Evolutionary conservation across 37 sponge, comb jelly and placozoan genomes (phyloP), one percentile per base, ranked within the genome.

Genomic region (Geodia barretti): DNA sequence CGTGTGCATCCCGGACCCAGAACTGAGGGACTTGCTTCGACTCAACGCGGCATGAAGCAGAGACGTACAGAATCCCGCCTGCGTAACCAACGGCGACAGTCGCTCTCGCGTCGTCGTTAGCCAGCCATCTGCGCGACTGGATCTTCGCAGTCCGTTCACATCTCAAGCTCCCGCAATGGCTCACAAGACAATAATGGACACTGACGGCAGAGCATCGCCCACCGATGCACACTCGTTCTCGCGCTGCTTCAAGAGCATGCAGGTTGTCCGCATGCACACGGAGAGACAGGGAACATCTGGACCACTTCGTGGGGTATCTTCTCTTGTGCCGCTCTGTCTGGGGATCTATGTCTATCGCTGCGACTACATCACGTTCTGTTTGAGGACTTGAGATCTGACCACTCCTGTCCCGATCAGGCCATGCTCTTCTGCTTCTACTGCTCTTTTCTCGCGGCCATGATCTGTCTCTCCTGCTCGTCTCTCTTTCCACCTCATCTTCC

Each of bases 231-330:
- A 79, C 63, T 95, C 97, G n/a, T 77, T 95, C 73, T 33, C 65
- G 3, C 85, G 76, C 5, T 99, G 99, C 47, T 41, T 95, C 21
- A 86, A 87, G 70, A 95, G 92, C 70, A 88, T 95, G 60, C 90
- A n/a, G n/a, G n/a, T n/a, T n/a, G n/a, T 97, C 62, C 86, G 92
- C 17, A 26, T 94, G 30, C 97, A 99, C 88, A 97, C 92, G 0
- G 97, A 99, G 97, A 99, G 62, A 99, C 97, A 0, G 93, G 89
- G 75, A 99, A 99, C 78, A 96, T 99, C 32, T 99, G 99, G 99
- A 97, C 99, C 40, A 97, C 78, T 99, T 2, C 39, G 94, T 64
- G 97, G 97, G 9, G 80, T 90, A 39, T 30, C 92, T 0, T 73
- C 94, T 40, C 88, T 96, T 32, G n/a, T 92, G 33, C 79, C 79